Conservation (phyloP, 2,888 invertebrate genomes). For the Bellardia bayeri region DNA sequence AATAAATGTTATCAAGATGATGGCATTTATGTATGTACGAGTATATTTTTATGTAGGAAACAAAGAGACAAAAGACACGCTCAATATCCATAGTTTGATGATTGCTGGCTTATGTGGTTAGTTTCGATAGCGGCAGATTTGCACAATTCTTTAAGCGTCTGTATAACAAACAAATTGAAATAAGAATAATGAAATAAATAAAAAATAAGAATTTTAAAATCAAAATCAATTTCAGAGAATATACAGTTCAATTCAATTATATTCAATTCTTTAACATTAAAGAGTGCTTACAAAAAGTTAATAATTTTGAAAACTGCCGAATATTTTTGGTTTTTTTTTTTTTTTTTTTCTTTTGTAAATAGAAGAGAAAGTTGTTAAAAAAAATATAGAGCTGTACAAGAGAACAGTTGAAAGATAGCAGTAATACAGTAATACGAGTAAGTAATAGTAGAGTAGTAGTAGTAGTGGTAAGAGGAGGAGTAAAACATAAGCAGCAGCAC, state of each 20-base stretch:
- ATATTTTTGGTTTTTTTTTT: too few relatives aligned
- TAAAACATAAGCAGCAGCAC: conserved; percentile 72
- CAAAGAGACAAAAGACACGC: conserved; percentile 60
- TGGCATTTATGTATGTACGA: conserved; percentile 45
- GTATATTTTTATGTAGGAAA: conserved; percentile 24
- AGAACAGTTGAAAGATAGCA: conserved; percentile 49
- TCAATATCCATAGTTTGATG: conserved; percentile 77
- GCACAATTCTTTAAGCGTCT: conserved; percentile 84
- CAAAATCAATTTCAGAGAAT: conserved; percentile 77
- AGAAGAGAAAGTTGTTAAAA: conserved; percentile 34
- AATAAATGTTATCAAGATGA: conserved; percentile 49
- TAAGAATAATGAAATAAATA: conserved; percentile 76
- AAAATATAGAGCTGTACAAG: conserved; percentile 28
- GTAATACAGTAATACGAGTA: conserved; percentile 37
- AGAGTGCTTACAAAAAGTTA: conserved; percentile 59
- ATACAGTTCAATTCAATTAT: conserved; percentile 56
- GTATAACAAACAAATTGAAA: conserved; percentile 79
- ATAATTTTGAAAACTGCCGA: conserved; percentile 60
- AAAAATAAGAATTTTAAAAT: conserved; percentile 75
- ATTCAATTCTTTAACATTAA: conserved; percentile 29
- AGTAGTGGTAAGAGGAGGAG: conserved; percentile 20
- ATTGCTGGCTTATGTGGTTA: conserved; percentile 75
- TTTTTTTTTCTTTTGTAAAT: neutral
- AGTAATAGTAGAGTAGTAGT: conserved; percentile 27
- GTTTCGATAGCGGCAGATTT: conserved; percentile 77